phyloP scores from a whole-genome alignment of 1,140 invertebrate genomes.

The Wiebesia pumilae region DNA sequence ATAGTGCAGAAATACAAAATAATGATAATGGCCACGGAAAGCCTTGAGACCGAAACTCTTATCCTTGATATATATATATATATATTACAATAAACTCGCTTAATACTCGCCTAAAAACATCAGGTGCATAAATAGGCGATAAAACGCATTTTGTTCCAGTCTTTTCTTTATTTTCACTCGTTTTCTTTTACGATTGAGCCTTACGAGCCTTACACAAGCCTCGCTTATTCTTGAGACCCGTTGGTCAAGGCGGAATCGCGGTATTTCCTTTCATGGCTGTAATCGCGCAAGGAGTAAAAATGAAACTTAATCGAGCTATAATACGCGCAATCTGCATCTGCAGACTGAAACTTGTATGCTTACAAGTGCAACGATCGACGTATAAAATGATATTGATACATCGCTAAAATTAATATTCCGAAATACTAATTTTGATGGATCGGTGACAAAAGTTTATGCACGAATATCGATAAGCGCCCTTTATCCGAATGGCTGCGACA shows the following conservation, averaged over 20 bases:
- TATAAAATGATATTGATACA: no score
- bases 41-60: no score
- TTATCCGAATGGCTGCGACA: no score
- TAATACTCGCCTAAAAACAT: no score
- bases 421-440: no score
- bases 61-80: no score
- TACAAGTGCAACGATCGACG: no score
- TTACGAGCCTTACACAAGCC: not conserved
- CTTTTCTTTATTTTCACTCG: not conserved
- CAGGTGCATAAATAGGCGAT: not conserved
- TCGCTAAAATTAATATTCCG: no score
- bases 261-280: constrained; percentile 11
- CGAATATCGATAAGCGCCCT: no score
- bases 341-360: not conserved
- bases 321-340: not conserved
- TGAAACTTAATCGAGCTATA: constrained; percentile 1
- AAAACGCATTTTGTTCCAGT: not conserved
- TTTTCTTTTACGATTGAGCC: not conserved
- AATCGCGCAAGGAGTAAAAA: constrained; percentile 27
- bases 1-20: no score
- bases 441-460: no score
- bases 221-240: not conserved
- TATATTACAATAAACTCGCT: not conserved
- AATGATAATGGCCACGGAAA: no score
- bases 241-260: constrained; percentile 31